Evolutionary conservation across 1,140 invertebrate species (phyloP).

Genomic region (Rhopalosiphum maidis): DNA sequence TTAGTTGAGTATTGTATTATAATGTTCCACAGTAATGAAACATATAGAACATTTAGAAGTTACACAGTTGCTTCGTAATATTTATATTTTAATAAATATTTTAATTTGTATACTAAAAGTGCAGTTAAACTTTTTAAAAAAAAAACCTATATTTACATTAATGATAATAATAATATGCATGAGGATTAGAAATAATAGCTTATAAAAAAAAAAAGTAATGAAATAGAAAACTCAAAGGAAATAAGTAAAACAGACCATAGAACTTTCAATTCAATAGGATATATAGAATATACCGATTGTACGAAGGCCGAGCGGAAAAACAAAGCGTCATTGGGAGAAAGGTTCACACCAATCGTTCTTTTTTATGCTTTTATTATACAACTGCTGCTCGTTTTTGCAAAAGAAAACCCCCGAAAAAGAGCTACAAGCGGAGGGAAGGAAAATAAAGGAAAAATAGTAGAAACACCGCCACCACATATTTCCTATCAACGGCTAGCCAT

Average conservation of each 20-base stretch:
- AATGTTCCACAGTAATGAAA: not conserved
- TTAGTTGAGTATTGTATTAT: not conserved
- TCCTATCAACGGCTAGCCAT: not conserved
- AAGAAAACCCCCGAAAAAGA: slow-evolving; percentile 15
- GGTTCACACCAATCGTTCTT: slow-evolving; percentile 51
- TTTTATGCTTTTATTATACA: slow-evolving; percentile 55
- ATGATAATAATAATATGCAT: not conserved
- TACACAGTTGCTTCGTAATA: not conserved
- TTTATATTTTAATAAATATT: not conserved
- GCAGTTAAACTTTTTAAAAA: not conserved
- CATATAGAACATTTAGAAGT: not conserved
- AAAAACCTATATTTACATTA: not conserved
- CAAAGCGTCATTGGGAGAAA: slow-evolving; percentile 24
- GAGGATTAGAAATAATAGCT: not conserved
- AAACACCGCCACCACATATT: slow-evolving; percentile 25
- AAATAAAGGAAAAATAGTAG: not conserved
- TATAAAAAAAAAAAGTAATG: not conserved
- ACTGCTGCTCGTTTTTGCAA: slow-evolving; percentile 14
- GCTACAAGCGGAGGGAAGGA: not conserved
- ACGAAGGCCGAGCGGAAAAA: not conserved
- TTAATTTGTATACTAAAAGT: not conserved
- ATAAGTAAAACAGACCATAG: slow-evolving; percentile 24
- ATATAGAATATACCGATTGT: slow-evolving; percentile 29
- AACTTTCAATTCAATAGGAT: slow-evolving; percentile 43
- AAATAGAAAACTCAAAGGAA: not conserved